A percentile compares a stretch with the other conserved stretches of the same genome.
phyloP scores from a whole-genome alignment of 2,888 invertebrate species.

The Tetropium fuscum region DNA sequence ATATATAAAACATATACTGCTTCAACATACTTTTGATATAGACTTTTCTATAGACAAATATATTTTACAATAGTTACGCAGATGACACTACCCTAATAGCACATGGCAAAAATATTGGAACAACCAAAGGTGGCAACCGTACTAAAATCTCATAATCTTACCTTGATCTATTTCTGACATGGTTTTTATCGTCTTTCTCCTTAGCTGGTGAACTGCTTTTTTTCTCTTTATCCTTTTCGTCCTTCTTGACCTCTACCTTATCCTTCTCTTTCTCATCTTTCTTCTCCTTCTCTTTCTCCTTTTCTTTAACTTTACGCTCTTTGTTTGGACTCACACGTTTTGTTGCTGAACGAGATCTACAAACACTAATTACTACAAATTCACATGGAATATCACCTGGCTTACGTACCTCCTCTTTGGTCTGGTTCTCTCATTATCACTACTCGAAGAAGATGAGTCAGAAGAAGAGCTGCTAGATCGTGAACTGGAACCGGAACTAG shows the following conservation, averaged over 20 bases:
- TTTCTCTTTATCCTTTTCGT: constrained; percentile 64
- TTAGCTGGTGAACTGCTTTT: constrained; percentile 47
- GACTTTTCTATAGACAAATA: too few species aligned
- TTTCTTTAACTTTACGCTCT: constrained; percentile 62
- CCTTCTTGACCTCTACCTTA: constrained; percentile 55
- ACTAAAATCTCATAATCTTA: too few species aligned
- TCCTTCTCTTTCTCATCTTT: constrained; percentile 66
- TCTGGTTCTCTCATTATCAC: constrained; percentile 73
- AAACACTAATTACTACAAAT: constrained; percentile 7
- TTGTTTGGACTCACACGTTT: constrained; percentile 58
- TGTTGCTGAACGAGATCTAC: constrained; percentile 53
- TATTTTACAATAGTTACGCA: too few species aligned
- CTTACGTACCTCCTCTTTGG: constrained; percentile 73
- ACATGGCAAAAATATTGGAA: too few species aligned
- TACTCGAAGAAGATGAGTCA: constrained; percentile 76
- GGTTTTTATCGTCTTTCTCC: constrained; percentile 57
- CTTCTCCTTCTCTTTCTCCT: constrained; percentile 63
- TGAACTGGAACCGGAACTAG: constrained; percentile 72
- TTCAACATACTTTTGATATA: too few species aligned
- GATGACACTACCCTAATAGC: too few species aligned
- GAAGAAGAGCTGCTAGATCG: constrained; percentile 70
- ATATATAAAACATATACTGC: too few species aligned
- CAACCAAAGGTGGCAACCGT: too few species aligned
- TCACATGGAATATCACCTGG: neutral
- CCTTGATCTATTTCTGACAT: constrained; percentile 62